Base-by-base conservation (phyloP, 2,797 vertebrate species). In the Apogon hyalosoma region DNA sequence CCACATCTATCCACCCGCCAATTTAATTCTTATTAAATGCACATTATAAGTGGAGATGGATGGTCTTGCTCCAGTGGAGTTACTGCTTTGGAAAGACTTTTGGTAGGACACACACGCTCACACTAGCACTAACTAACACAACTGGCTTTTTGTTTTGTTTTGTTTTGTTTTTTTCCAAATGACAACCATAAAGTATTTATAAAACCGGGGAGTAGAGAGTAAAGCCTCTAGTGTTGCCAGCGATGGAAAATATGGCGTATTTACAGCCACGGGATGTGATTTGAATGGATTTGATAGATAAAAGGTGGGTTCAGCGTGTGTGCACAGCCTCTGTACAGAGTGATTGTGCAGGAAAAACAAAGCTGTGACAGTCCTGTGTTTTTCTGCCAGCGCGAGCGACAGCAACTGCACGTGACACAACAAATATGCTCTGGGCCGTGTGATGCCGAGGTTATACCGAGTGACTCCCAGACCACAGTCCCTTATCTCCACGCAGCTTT, bases 11-110 rank as follows among this genome's bases (percentile, higher is more conserved):
- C 87, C 77, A 72, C 57, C 64, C 82, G 80, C 87, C 87, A 91
- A 91, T 93, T 92, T 92, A 88, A 89, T 90, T 89, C 90, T 90
- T 91, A 94, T 93, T 93, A 93, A 91, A 92, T 79, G 83, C 90
- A 91, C 86, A 93, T 94, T 92, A 93, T 79, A 57, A 90, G 82
- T 79, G 73, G 86, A 90, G 84, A 89, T 88, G 83, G 86, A 85
- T 49, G 81, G 90, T 90, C 89, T 76, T 88, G 87, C 83, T 92
- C 83, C 65, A 90, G 82, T 89, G 89, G 88, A 90, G 85, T 82
- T 84, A 43, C 46, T 52, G 52, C 77, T 85, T 75, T 53, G 63
- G 69, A 89, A 87, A 85, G 85, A 91, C 84, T 90, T 90, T 78
- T 83, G 63, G 58, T 56, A 81, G 77, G 82, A 72, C 81, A 69